These are phyloP conservation scores for Aphidius ervi DNA, from an alignment of 1,140 invertebrate genomes.

Conservation along the genomic window DNA sequence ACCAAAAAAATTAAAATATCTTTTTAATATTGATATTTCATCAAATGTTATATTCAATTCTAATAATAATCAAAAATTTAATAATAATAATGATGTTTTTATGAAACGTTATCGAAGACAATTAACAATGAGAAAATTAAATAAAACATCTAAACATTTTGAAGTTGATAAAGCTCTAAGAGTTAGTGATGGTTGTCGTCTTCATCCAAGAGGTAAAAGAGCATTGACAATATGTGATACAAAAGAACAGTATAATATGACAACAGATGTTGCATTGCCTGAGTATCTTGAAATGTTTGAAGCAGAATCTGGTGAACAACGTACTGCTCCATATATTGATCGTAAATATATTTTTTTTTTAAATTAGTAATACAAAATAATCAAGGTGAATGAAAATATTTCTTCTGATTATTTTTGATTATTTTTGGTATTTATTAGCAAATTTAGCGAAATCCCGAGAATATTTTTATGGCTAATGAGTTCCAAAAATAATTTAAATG, in stretches of 20 bases:
- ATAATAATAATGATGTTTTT: not conserved
- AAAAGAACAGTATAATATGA: conserved; percentile 1
- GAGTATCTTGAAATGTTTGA: not conserved
- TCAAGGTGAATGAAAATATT: too few relatives aligned
- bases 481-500: too few relatives aligned
- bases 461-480: too few relatives aligned
- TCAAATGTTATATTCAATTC: not conserved
- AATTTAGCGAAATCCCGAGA: too few relatives aligned
- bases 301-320: not conserved
- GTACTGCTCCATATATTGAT: not conserved
- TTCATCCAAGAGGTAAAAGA: not conserved
- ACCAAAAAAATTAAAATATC: not conserved
- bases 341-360: not conserved
- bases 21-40: not conserved
- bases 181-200: not conserved
- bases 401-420: too few relatives aligned
- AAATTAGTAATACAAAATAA: not conserved
- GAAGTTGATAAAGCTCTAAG: not conserved
- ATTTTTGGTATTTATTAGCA: too few relatives aligned
- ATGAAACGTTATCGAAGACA: conserved; percentile 5
- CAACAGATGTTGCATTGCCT: not conserved
- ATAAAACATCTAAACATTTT: not conserved
- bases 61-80: not conserved
- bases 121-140: not conserved
- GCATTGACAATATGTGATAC: conserved; percentile 11